These are phyloP conservation scores for Apodemus agrarius DNA, from an alignment of 2,797 vertebrate genomes.

Conservation along the genomic window DNA sequence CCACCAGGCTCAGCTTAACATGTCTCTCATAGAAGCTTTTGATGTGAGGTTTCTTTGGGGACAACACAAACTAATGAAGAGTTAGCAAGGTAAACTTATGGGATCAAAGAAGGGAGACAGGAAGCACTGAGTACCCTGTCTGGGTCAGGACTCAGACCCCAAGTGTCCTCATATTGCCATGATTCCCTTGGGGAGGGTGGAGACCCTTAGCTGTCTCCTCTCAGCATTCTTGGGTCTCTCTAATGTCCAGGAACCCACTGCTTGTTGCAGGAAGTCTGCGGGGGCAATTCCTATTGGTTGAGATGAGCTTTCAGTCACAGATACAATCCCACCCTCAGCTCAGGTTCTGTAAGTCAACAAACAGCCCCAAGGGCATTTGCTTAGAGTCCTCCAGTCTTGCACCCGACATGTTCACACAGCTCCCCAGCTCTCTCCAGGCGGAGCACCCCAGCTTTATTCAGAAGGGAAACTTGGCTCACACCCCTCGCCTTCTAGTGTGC, in stretches of 20 bases:
- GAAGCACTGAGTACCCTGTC: no score
- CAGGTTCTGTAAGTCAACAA: neutral
- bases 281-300: neutral
- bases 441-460: neutral
- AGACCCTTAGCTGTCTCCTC: no score
- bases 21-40: neutral
- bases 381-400: neutral
- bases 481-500: neutral
- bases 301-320: neutral
- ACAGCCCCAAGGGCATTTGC: neutral
- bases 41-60: neutral
- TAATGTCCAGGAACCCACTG: neutral
- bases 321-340: neutral
- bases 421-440: neutral
- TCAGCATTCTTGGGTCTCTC: neutral
- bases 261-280: neutral
- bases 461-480: neutral
- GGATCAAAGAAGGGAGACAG: neutral
- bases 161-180: neutral
- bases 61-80: neutral
- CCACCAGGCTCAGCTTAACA: neutral
- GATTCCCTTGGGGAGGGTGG: neutral
- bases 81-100: neutral
- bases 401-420: rapidly evolving
- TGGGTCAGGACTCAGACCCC: neutral